Evolutionary conservation across 2,113 vertebrate species (phyloP).

Genomic region (Climacteris rufus): DNA sequence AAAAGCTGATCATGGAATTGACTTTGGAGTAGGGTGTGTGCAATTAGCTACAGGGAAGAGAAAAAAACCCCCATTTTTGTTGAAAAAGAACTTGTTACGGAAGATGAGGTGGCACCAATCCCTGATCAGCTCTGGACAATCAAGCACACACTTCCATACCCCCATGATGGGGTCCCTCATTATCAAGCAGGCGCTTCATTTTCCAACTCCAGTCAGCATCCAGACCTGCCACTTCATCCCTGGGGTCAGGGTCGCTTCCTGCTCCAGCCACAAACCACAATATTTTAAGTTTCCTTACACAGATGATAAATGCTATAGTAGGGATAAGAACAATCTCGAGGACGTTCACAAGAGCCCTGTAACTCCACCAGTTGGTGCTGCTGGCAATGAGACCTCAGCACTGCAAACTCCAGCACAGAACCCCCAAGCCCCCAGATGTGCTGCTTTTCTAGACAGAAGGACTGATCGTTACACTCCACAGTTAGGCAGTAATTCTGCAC

Average conservation of each 20-base stretch:
- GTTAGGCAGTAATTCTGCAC: neutral
- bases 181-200: neutral
- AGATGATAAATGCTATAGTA: neutral
- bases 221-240: neutral
- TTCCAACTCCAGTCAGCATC: neutral
- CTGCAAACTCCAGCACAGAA: neutral
- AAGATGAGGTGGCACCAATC: neutral
- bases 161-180: neutral
- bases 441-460: neutral
- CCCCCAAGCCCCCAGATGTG: neutral
- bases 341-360: neutral
- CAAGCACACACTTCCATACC: fast-evolving
- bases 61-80: neutral
- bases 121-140: neutral
- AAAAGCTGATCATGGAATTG: neutral
- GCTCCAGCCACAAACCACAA: neutral
- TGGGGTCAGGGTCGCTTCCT: neutral
- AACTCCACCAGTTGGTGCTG: neutral
- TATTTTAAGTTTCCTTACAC: neutral
- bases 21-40: neutral
- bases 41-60: too few species aligned
- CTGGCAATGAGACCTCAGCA: neutral
- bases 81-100: neutral
- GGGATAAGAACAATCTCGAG: neutral
- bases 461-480: too few species aligned